phyloP scores from a whole-genome alignment of 2,113 vertebrate species.

The Neofelis nebulosa region DNA sequence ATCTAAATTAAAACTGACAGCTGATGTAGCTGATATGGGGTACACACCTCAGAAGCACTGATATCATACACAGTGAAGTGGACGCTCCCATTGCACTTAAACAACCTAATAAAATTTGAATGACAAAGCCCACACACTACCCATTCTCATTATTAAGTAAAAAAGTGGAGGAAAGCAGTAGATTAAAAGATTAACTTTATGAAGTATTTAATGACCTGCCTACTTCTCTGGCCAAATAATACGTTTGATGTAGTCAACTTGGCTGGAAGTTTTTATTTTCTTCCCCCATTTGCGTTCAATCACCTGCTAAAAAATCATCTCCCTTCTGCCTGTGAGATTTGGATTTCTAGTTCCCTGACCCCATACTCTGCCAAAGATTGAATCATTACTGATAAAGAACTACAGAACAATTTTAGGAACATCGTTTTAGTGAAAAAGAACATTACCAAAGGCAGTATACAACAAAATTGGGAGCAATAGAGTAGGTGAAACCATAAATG shows the following conservation, averaged over 20 bases:
- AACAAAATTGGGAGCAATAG: not conserved
- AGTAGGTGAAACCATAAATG: not conserved
- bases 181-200: constrained; percentile 5
- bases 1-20: not conserved
- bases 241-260: not conserved
- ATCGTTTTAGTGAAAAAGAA: not conserved
- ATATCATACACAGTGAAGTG: not conserved
- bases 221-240: not conserved
- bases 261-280: not conserved
- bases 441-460: not conserved
- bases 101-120: not conserved
- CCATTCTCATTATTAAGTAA: not conserved
- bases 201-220: not conserved
- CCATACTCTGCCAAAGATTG: not conserved
- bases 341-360: not conserved
- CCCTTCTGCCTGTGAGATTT: not conserved
- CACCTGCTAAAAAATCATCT: not conserved
- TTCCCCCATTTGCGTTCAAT: not conserved
- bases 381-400: constrained; percentile 26
- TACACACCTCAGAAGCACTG: not conserved
- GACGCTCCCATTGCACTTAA: not conserved
- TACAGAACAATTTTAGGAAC: constrained; percentile 4
- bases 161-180: constrained; percentile 1
- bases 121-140: not conserved
- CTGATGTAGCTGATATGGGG: not conserved